phyloP scores from a whole-genome alignment of 2,888 invertebrate species.

The Darwinula stevensoni region DNA sequence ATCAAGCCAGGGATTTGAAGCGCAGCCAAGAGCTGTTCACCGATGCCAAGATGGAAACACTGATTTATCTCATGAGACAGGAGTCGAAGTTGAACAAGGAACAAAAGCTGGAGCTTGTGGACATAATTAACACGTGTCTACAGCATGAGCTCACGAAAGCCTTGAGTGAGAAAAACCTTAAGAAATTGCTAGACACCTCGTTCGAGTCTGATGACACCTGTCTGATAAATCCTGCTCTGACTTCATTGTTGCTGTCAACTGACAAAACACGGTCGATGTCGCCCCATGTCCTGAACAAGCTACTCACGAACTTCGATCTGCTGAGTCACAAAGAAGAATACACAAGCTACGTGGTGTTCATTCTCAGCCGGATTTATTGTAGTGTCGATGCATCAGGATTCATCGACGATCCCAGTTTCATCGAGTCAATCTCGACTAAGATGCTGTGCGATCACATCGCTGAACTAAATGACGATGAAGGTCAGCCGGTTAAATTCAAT shows the following conservation, averaged over 20 bases:
- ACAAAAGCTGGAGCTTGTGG: slow-evolving; percentile 1
- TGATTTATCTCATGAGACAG: background rate
- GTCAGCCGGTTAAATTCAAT: background rate
- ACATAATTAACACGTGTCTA: slow-evolving; percentile 1
- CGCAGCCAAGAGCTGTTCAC: slow-evolving; percentile 1
- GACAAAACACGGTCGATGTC: background rate
- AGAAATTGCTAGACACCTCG: background rate
- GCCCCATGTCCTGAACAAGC: background rate
- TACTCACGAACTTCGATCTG: background rate
- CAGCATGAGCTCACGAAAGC: slow-evolving; percentile 1
- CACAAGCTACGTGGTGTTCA: slow-evolving; percentile 2
- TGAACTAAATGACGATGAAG: background rate
- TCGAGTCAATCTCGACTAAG: slow-evolving; percentile 1
- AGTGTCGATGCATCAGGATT: background rate
- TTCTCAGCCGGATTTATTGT: background rate
- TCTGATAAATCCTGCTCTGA: slow-evolving; percentile 1
- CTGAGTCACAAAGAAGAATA: slow-evolving; percentile 1
- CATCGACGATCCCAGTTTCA: background rate
- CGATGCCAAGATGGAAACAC: background rate
- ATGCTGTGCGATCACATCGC: slow-evolving; percentile 1
- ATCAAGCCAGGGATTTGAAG: slow-evolving; percentile 1
- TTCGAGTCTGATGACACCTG: background rate
- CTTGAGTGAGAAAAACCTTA: background rate
- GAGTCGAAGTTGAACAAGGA: background rate
- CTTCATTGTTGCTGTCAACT: background rate